Base-by-base conservation (phyloP, 2,888 invertebrate species). In the Myopa testacea region DNA sequence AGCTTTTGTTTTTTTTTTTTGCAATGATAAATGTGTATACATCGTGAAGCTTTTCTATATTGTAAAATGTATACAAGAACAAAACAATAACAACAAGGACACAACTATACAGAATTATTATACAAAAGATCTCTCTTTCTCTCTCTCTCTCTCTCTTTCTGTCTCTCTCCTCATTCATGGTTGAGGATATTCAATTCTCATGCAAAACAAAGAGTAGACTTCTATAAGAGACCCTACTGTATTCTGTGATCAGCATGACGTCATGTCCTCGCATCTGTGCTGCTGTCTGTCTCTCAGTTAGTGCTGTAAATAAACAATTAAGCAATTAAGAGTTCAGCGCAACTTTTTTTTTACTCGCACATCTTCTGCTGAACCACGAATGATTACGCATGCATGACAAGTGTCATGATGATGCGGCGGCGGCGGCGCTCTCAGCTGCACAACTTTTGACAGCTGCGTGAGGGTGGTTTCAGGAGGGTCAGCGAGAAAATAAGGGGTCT, bases 351-450 rank as follows among this genome's bases (percentile, higher is more conserved):
- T 74, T 37, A 74, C 34, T 63, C 19, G 50, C 63, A 52, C 74
- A 52, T 52, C 40, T 38, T 40, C 12, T 12, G 1, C 40, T n/a
- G 26, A 45, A 16, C 40, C 58, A 16, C 58, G 26, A 68, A 40
- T 58, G 16, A n/a, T 75, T 60, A 75, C 19, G 60, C 75, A 55
- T 68, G 68, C 69, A 19, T n/a, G 58, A 75, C 68, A 69, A 75
- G 75, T 75, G 75, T 69, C 8, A 4, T 63, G 62, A 12, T 34
- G 4, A 34, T 26, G 62, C 34, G n/a, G 62, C 62, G 10, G 62
- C 62, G 10, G 62, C 16, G 4, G 62, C 34, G n/a, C 8, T 26
- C 26, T 10, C 4, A 8, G 62, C 4, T 6, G 62, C 34, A 10
- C 34, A 3, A 63, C 34, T 63, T 63, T 63, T 63, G 34, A 63